Evolutionary conservation across 2,888 invertebrate genomes (phyloP).

Genomic region (Physocephala rufipes): DNA sequence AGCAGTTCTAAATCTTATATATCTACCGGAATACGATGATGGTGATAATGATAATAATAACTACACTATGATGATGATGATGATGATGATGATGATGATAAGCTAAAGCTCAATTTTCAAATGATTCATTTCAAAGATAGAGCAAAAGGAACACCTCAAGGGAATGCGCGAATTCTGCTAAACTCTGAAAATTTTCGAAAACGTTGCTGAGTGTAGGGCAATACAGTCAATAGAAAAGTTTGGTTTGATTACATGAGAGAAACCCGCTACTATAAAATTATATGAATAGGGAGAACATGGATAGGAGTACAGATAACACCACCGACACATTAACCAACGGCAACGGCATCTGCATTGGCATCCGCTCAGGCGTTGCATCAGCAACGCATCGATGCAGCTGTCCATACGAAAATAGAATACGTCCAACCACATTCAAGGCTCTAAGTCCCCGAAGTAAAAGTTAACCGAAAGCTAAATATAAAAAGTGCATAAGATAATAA

Average conservation of each 20-base stretch:
- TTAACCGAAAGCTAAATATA: no score
- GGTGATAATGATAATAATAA: slow-evolving; percentile 1
- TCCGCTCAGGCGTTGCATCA: not conserved
- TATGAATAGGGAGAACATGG: slow-evolving; percentile 5
- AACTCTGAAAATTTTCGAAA: not conserved
- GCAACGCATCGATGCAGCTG: slow-evolving; percentile 14
- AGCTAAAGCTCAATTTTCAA: slow-evolving; percentile 27
- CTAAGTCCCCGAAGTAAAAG: no score
- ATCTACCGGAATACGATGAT: slow-evolving; percentile 21
- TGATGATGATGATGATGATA: slow-evolving; percentile 1
- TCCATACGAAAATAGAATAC: slow-evolving; percentile 16
- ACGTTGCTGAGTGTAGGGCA: not conserved
- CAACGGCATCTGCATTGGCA: slow-evolving; percentile 2
- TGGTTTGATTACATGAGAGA: not conserved
- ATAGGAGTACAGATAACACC: slow-evolving; percentile 4
- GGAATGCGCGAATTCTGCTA: not conserved
- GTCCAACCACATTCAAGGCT: not conserved
- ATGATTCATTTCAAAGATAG: slow-evolving; percentile 31
- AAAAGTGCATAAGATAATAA: no score
- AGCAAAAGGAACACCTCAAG: slow-evolving; percentile 24
- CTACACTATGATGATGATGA: not conserved
- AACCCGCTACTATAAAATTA: not conserved
- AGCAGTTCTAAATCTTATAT: slow-evolving; percentile 30
- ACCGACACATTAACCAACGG: not conserved
- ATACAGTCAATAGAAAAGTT: slow-evolving; percentile 11